Base-by-base conservation (phyloP, 2,888 invertebrate species). In the Cyaniris semiargus region DNA sequence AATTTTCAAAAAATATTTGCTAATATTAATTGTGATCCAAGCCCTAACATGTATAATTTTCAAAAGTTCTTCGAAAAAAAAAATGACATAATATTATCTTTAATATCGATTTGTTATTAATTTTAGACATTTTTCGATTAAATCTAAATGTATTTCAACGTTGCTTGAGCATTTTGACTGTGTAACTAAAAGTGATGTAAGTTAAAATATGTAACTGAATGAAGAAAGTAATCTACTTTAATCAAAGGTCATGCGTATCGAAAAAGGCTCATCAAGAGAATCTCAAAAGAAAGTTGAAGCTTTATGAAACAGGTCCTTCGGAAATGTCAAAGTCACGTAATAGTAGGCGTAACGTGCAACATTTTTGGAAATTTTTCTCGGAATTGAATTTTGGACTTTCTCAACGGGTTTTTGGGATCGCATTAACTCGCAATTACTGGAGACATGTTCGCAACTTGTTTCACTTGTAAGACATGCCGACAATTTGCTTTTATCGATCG, bases 321-420 rank as follows among this genome's bases (percentile, higher is more conserved):
- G 23, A 48, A 74, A 74, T 74, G 74, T 74, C 74, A 74, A 74
- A 74, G 66, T 66, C 74, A 27, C 74, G 27, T 53, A 53, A 74
- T 74, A 48, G 21, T 44, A 72, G 72, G 72, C 15, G 74, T 48
- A 53, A 74, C 74, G 53, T 3, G 48, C 53, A 66, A 66, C 66
- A 27, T 66, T 66, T 74, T 74, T 74, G 74, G 27, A 74, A 74
- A 74, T 74, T 48, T 48, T 74, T 74, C 74, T 74, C 53, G 53
- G 74, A 74, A 74, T 48, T 44, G 15, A 72, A 38, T 48, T 74
- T 74, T 74, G 44, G 74, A 74, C 74, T 74, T 74, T 74, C 74
- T 74, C 48, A 21, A 74, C 74, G 18, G 27, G 74, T 48, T 74
- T 44, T 15, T 74, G 44, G 71, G 74, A 48, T 74, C 74, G 74